Base-by-base conservation (phyloP, 2,113 vertebrate genomes). In the Tursiops truncatus region DNA sequence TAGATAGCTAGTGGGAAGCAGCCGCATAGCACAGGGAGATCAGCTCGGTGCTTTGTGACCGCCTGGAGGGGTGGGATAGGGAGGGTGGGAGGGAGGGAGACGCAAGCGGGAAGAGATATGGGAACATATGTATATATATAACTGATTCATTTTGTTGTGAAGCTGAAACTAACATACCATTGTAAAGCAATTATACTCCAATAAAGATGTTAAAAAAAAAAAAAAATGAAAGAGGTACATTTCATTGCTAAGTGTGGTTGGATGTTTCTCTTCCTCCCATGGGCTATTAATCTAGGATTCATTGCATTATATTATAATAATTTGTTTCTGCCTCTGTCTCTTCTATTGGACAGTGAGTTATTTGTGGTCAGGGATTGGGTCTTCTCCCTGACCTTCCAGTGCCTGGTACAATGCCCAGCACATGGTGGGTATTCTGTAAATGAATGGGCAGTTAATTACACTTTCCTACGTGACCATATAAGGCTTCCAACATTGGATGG, bases 251-350 rank as follows among this genome's bases (percentile, higher is more conserved):
- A 58, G 5, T 26, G 14, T 65, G 6, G 50, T 18, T 81, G 31
- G 14, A 18, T 50, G 23, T 28, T 94, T 74, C 9, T 26, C 10
- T 68, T 94, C 41, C 26, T 79, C 33, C 38, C 14, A 5, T 38
- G 28, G 74, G 33, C 53, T 31, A 18, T 67, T 87, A 56, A 90
- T 20, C 33, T 65, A 11, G 50, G 26, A 67, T 83, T 71, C 83
- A 63, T 31, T 71, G 31, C 38, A 77, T 56, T 71, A 10, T 58
- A 73, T 15, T 79, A 12, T 87, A 79, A 56, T 63, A 28, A 87
- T 95, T 96, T 88, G n/a, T 67, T 97, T 94, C 86, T 71, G 31
- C 25, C 38, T 84, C 76, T 85, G 14, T 26, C 56, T 74, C 73
- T 94, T 77, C 67, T 88, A 82, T 11, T 38, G 47, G 14, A 73